phyloP scores from a whole-genome alignment of 2,888 invertebrate genomes.

The Allophyes oxyacanthae region DNA sequence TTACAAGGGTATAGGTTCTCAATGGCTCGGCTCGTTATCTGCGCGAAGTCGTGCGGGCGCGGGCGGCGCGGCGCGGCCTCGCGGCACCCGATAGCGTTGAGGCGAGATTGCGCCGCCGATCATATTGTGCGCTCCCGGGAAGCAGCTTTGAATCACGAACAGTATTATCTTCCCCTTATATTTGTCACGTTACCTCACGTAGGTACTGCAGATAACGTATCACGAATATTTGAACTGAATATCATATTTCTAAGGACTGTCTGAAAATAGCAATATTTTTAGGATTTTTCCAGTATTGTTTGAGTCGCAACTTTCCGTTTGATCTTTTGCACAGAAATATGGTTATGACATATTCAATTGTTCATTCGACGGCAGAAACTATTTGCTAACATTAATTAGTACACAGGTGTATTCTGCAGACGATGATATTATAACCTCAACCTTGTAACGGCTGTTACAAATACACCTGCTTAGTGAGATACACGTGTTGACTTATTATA shows the following conservation, averaged over 20 bases:
- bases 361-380: no score
- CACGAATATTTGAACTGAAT: slow-evolving; percentile 22
- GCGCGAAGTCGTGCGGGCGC: neutral
- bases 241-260: slow-evolving; percentile 19
- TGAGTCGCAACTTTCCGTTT: neutral
- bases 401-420: no score
- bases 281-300: slow-evolving; percentile 14
- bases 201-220: slow-evolving; percentile 22
- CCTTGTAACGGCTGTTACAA: no score
- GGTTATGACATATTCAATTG: no score
- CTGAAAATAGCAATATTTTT: slow-evolving; percentile 7
- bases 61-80: neutral
- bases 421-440: no score
- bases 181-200: slow-evolving; percentile 43
- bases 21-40: neutral
- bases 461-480: no score
- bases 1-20: slow-evolving; percentile 2
- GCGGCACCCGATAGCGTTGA: neutral
- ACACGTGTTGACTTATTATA: no score
- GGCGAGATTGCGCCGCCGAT: neutral
- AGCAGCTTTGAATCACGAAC: slow-evolving; percentile 26
- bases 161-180: slow-evolving; percentile 31
- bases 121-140: slow-evolving; percentile 2
- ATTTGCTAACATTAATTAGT: no score
- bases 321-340: no score